These are phyloP conservation scores for Sylvietta virens DNA, from an alignment of 2,113 vertebrate genomes.

Conservation along the genomic window DNA sequence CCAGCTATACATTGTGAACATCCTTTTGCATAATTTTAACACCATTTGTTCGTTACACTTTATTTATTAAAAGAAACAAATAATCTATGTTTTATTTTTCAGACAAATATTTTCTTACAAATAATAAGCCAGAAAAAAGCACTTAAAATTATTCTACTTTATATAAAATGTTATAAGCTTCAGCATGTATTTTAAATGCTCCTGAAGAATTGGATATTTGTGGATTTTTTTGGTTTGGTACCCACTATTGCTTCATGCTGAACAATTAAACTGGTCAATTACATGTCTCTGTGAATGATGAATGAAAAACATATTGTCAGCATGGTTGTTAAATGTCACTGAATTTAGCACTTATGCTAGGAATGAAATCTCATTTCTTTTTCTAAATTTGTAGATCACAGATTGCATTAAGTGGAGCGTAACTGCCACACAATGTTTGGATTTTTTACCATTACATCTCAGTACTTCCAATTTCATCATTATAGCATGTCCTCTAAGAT, in stretches of 20 bases:
- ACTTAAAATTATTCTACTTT: not conserved
- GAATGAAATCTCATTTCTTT: conserved; percentile 29
- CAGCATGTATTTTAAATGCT: not conserved
- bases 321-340: not conserved
- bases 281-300: not conserved
- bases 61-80: not conserved
- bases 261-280: conserved; percentile 1
- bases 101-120: not conserved
- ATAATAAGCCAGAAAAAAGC: not conserved
- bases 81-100: not conserved
- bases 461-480: not conserved
- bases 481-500: not conserved
- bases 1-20: not conserved
- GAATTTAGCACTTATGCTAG: not conserved
- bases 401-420: not conserved
- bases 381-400: conserved; percentile 19
- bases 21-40: not conserved
- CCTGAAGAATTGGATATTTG: not conserved
- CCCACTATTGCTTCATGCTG: not conserved
- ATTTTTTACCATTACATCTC: not conserved
- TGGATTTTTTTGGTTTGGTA: not conserved
- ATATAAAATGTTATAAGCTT: not conserved
- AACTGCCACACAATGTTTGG: not conserved
- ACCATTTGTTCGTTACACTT: not conserved
- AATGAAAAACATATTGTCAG: conserved; percentile 3